Conservation (phyloP, 1,140 invertebrate genomes). For the Nephotettix cincticeps region DNA sequence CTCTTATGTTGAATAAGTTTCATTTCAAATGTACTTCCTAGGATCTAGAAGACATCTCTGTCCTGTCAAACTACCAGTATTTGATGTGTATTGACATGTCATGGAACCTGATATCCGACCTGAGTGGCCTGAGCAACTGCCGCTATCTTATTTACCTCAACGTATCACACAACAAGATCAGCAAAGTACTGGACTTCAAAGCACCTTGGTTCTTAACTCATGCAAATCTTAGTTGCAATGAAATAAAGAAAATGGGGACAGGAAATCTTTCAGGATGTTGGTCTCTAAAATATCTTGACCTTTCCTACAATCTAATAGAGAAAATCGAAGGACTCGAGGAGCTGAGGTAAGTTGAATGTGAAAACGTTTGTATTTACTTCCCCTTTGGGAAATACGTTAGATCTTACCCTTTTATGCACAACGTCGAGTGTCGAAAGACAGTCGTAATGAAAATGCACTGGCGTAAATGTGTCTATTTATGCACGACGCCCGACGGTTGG, state of each 20-base stretch:
- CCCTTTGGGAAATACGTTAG: too few species aligned
- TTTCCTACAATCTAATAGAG: constrained; percentile 33
- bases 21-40: neutral
- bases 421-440: too few species aligned
- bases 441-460: too few species aligned
- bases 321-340: constrained; percentile 16
- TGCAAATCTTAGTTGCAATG: constrained; percentile 32
- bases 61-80: neutral
- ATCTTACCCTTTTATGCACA: too few species aligned
- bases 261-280: constrained; percentile 29
- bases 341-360: neutral
- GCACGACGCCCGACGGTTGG: too few species aligned
- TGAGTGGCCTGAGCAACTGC: constrained; percentile 14
- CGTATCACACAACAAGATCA: constrained; percentile 31
- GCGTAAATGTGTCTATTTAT: too few species aligned
- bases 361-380: too few species aligned
- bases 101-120: constrained; percentile 21
- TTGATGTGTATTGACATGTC: constrained; percentile 33
- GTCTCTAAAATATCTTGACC: constrained; percentile 26
- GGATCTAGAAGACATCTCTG: neutral
- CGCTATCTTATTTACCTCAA: constrained; percentile 30
- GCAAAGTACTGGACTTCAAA: constrained; percentile 5
- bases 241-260: constrained; percentile 27
- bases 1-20: too few species aligned
- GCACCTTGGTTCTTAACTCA: constrained; percentile 30